A percentile compares a stretch with the other conserved stretches of the same genome.
These are phyloP conservation scores for Gymnocephalus cernua DNA, from an alignment of 2,113 vertebrate species.

Conservation along the genomic window DNA sequence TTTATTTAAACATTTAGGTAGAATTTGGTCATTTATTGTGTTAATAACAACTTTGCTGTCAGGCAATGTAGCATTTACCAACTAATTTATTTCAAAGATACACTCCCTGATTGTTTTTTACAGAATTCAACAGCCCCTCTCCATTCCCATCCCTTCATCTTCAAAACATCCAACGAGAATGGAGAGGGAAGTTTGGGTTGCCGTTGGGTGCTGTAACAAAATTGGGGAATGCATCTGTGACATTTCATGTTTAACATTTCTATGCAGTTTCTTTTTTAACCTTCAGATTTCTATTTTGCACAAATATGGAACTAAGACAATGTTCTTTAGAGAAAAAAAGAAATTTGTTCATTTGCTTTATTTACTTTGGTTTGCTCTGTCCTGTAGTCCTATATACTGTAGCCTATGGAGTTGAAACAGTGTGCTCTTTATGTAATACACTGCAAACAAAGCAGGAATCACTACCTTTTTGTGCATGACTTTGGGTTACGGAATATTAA, in stretches of 20 bases:
- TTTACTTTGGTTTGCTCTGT: conserved; percentile 56
- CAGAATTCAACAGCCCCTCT: neutral
- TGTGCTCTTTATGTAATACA: conserved; percentile 37
- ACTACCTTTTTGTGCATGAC: neutral
- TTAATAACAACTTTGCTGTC: neutral
- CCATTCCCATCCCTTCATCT: neutral
- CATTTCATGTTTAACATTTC: neutral
- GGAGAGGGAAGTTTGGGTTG: neutral
- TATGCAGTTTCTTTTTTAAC: conserved; percentile 1
- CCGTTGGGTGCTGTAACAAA: neutral
- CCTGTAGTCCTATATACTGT: neutral
- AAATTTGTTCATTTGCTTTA: conserved; percentile 41
- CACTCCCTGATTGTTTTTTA: neutral
- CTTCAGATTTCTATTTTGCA: conserved; percentile 67
- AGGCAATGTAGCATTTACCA: neutral
- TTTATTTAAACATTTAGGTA: neutral
- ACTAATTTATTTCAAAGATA: neutral
- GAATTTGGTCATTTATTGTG: neutral
- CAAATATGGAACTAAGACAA: conserved; percentile 54
- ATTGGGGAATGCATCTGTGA: neutral
- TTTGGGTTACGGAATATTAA: neutral
- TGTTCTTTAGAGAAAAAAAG: neutral
- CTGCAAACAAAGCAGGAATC: conserved; percentile 28
- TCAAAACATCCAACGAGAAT: no score
- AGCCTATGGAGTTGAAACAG: neutral